These are phyloP conservation scores for Eupeodes latifasciatus DNA, from an alignment of 2,888 invertebrate species.

Conservation along the genomic window DNA sequence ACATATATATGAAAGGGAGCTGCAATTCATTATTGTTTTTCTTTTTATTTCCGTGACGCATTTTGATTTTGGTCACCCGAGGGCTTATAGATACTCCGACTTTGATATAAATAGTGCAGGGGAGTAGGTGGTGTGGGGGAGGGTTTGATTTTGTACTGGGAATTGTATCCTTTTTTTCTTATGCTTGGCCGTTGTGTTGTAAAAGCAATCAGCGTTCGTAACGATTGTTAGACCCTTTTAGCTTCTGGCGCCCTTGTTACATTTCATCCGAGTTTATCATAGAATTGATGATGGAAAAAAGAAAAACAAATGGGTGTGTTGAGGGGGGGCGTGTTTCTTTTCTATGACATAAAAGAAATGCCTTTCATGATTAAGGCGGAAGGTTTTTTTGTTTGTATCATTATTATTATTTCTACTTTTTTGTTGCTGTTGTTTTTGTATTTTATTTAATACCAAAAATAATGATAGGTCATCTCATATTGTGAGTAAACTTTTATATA, in stretches of 20 bases:
- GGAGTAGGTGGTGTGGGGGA: background rate
- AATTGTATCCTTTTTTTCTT: slow-evolving; percentile 33
- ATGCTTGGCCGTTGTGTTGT: slow-evolving; percentile 36
- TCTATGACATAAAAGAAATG: slow-evolving; percentile 21
- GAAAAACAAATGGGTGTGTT: too few species aligned
- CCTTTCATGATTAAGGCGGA: slow-evolving; percentile 26
- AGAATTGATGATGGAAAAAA: slow-evolving; percentile 65
- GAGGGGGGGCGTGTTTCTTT: background rate
- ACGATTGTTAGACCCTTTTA: slow-evolving; percentile 68
- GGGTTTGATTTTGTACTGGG: background rate
- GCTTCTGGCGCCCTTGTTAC: slow-evolving; percentile 66
- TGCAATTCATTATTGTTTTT: slow-evolving; percentile 68
- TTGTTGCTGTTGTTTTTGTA: background rate
- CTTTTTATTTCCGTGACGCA: slow-evolving; percentile 69
- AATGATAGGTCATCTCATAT: slow-evolving; percentile 69
- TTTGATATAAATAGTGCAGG: background rate
- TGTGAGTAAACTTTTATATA: slow-evolving; percentile 50
- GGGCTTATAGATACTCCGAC: slow-evolving; percentile 24
- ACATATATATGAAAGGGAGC: slow-evolving; percentile 50
- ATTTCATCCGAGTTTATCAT: slow-evolving; percentile 68
- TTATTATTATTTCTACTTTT: background rate
- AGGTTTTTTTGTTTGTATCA: background rate
- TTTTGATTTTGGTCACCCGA: slow-evolving; percentile 70
- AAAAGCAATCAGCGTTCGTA: slow-evolving; percentile 68
- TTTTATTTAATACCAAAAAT: slow-evolving; percentile 59